Evolutionary conservation across 2,888 invertebrate species (phyloP).

Genomic region (Polyommatus iphigenia): DNA sequence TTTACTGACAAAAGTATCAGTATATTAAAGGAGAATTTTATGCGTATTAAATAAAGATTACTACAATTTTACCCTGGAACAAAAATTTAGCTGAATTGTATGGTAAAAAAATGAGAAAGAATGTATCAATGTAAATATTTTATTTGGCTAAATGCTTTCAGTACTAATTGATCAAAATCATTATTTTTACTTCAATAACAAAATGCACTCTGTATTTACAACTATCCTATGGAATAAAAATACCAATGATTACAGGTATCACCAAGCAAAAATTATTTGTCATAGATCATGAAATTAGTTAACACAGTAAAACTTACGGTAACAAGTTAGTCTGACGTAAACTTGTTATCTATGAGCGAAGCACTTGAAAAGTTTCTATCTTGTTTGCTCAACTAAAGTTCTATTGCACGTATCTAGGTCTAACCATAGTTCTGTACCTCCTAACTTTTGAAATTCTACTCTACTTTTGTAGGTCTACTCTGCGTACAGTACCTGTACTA

Average conservation of each 20-base stretch:
- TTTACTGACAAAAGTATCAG: too few species aligned
- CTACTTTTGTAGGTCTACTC: conserved; percentile 55
- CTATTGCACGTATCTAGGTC: neutral
- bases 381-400: conserved; percentile 16
- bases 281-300: conserved; percentile 1
- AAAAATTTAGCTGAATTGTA: neutral
- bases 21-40: neutral
- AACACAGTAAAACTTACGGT: neutral
- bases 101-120: neutral
- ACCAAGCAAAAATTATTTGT: neutral
- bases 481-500: conserved; percentile 73
- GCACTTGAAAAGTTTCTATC: conserved; percentile 18
- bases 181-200: neutral
- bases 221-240: conserved; percentile 28
- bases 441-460: neutral
- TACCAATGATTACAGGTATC: neutral
- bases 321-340: conserved; percentile 21
- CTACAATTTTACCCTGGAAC: too few species aligned
- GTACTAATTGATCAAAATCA: neutral
- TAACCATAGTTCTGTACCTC: neutral
- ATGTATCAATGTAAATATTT: neutral
- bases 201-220: conserved; percentile 24
- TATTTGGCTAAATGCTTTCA: conserved; percentile 23
- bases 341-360: conserved; percentile 25
- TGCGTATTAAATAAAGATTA: too few species aligned